Evolutionary conservation across 2,113 vertebrate genomes (phyloP).

Genomic region (Gopherus flavomarginatus): DNA sequence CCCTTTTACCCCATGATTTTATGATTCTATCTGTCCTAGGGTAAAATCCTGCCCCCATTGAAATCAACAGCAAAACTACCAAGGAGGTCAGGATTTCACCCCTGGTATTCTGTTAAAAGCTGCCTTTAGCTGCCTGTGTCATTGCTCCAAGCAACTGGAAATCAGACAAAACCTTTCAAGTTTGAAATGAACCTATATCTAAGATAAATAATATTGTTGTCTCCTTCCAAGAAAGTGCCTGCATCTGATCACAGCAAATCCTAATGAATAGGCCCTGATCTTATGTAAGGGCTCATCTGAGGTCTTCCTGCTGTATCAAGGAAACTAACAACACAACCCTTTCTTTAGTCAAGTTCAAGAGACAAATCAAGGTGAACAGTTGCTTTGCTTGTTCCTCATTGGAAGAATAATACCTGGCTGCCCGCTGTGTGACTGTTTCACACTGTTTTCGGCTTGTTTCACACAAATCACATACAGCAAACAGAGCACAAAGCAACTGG

Average conservation of each 20-base stretch:
- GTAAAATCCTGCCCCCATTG: background rate
- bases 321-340: background rate
- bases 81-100: background rate
- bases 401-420: slow-evolving; percentile 41
- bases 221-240: slow-evolving; percentile 21
- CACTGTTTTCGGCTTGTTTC: slow-evolving; percentile 60
- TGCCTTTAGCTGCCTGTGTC: slow-evolving; percentile 21
- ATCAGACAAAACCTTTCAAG: slow-evolving; percentile 55
- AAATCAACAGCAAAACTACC: background rate
- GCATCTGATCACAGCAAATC: slow-evolving; percentile 47
- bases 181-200: slow-evolving; percentile 52
- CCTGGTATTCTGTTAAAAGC: background rate
- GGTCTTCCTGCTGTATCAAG: slow-evolving; percentile 1
- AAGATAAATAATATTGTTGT: slow-evolving; percentile 38
- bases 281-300: background rate
- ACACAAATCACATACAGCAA: slow-evolving; percentile 58
- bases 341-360: slow-evolving; percentile 24
- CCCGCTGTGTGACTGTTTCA: slow-evolving; percentile 54
- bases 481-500: slow-evolving; percentile 49
- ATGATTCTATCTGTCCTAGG: background rate
- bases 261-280: slow-evolving; percentile 22
- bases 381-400: background rate
- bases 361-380: background rate
- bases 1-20: too few species aligned
- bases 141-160: slow-evolving; percentile 55